Conservation (phyloP, 2,888 invertebrate species). For the Theodoxus fluviatilis region DNA sequence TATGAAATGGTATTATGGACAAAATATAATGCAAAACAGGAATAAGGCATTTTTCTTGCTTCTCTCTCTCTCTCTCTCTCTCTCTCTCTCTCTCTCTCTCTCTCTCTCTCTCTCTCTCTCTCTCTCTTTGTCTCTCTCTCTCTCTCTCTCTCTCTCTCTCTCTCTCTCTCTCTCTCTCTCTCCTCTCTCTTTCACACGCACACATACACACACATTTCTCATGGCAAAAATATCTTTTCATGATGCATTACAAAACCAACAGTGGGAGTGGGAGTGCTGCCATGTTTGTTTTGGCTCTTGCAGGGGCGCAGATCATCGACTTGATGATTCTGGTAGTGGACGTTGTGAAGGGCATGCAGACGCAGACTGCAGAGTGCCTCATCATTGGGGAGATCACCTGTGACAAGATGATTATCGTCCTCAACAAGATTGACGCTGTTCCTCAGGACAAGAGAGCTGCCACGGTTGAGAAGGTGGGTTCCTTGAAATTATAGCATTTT, state of each 20-base stretch:
- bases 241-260: too few species aligned
- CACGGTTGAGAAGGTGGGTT: constrained; percentile 69
- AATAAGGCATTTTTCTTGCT: too few species aligned
- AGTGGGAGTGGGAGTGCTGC: too few species aligned
- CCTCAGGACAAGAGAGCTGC: constrained; percentile 67
- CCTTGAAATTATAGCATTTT: neutral
- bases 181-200: too few species aligned
- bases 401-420: constrained; percentile 72
- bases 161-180: too few species aligned
- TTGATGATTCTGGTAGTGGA: constrained; percentile 76
- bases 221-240: neutral
- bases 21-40: too few species aligned
- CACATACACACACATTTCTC: constrained; percentile 1
- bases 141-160: too few species aligned
- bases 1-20: too few species aligned
- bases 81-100: too few species aligned
- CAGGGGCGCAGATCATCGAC: constrained; percentile 78
- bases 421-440: constrained; percentile 76
- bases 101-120: too few species aligned
- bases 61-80: too few species aligned
- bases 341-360: constrained; percentile 77
- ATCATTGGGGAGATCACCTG: constrained; percentile 76
- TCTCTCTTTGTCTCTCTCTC: too few species aligned
- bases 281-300: constrained; percentile 29
- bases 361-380: constrained; percentile 80